Percentiles rank a stretch among this genome's conserved stretches.
These are phyloP conservation scores for Thelaira solivaga DNA, from an alignment of 2,888 invertebrate species.

Conservation along the genomic window DNA sequence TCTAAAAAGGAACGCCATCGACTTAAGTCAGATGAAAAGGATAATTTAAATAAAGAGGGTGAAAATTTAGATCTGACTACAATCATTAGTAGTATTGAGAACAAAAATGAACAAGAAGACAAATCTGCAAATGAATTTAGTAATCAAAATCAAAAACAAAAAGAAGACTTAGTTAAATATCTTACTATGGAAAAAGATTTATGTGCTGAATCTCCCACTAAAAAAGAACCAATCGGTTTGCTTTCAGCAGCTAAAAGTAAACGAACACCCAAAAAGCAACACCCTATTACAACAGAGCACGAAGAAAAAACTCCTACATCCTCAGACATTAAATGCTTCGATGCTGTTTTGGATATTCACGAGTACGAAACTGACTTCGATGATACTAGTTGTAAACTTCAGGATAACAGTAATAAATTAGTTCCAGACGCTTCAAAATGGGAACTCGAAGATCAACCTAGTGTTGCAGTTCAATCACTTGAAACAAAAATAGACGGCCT, in stretches of 20 bases:
- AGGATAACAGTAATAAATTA: conserved; percentile 50
- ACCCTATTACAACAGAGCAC: neutral
- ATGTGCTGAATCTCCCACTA: conserved; percentile 20
- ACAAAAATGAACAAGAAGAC: conserved; percentile 43
- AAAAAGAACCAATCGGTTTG: conserved; percentile 20
- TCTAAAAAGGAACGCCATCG: conserved; percentile 61
- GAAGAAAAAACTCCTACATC: conserved; percentile 47
- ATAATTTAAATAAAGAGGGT: conserved; percentile 38
- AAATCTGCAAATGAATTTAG: conserved; percentile 57
- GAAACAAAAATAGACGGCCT: conserved; percentile 77
- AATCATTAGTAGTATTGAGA: conserved; percentile 3
- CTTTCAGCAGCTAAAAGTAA: neutral
- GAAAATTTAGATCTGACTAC: conserved; percentile 34
- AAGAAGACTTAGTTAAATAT: conserved; percentile 18
- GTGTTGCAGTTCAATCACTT: conserved; percentile 75
- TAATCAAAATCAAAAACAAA: conserved; percentile 48
- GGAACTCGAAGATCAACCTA: conserved; percentile 92
- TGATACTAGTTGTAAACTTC: conserved; percentile 63
- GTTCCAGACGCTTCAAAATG: conserved; percentile 91
- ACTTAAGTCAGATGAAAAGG: conserved; percentile 47
- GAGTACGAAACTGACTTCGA: conserved; percentile 69
- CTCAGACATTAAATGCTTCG: conserved; percentile 68
- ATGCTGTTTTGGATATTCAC: conserved; percentile 71
- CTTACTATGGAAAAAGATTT: conserved; percentile 24
- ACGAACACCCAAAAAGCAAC: conserved; percentile 8